A percentile compares a stretch with the other conserved stretches of the same genome.
Conservation (phyloP, 2,888 invertebrate genomes). For the Cephus pulcher region DNA sequence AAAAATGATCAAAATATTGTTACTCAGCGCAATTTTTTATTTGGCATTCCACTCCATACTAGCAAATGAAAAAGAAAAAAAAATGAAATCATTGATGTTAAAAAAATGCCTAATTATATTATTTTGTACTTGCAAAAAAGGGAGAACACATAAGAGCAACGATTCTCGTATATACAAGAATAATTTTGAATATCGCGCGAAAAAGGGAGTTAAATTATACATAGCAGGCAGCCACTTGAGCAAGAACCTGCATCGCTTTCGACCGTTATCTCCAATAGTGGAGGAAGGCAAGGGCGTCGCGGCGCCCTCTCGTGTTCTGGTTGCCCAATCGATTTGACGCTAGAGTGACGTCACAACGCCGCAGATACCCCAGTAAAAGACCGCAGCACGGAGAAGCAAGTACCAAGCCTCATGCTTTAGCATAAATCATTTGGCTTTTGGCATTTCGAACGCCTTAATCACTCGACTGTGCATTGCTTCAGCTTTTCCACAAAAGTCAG, state of each 20-base stretch:
- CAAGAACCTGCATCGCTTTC: neutral
- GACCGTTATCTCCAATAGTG: neutral
- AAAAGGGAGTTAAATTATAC: neutral
- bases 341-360: slow-evolving; percentile 43
- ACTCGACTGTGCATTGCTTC: neutral
- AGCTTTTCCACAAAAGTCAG: neutral
- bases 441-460: neutral
- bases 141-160: neutral
- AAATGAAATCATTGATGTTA: too few relatives aligned
- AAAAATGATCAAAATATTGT: neutral
- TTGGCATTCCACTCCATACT: too few relatives aligned
- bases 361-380: slow-evolving; percentile 32
- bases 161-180: neutral
- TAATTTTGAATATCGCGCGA: neutral
- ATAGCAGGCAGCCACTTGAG: neutral
- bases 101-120: too few relatives aligned
- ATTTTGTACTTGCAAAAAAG: neutral
- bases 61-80: too few relatives aligned
- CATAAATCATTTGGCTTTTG: slow-evolving; percentile 35
- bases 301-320: slow-evolving; percentile 23
- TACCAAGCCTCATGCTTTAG: slow-evolving; percentile 40
- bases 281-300: slow-evolving; percentile 26
- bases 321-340: slow-evolving; percentile 43
- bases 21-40: too few relatives aligned
- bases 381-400: slow-evolving; percentile 27